A percentile compares a stretch with the other conserved stretches of the same genome.
Evolutionary conservation across 2,113 vertebrate species (phyloP).

Genomic region (Coreoperca whiteheadi): DNA sequence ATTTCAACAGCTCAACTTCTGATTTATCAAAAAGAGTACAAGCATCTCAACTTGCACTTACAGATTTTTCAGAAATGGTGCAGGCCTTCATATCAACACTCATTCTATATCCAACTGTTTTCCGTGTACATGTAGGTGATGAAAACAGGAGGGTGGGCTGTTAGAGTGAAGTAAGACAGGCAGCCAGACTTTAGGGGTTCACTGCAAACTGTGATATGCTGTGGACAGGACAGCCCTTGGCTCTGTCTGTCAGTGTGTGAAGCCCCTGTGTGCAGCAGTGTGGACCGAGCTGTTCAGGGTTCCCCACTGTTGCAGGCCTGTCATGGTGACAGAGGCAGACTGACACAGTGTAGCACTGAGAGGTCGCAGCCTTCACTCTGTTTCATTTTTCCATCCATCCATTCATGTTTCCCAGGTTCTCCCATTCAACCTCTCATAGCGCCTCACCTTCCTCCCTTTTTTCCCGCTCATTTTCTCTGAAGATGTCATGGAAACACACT

Average conservation of each 20-base stretch:
- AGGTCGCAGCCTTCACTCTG: constrained; percentile 65
- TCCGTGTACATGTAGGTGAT: constrained; percentile 30
- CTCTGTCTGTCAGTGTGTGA: constrained; percentile 71
- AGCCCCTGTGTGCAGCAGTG: constrained; percentile 67
- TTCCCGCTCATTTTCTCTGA: background rate
- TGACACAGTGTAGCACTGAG: constrained; percentile 62
- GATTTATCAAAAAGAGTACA: constrained; percentile 44
- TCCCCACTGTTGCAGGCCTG: constrained; percentile 60
- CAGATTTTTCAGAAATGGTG: background rate
- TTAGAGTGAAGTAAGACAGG: constrained; percentile 7
- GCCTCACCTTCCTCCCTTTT: background rate
- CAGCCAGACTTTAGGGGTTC: constrained; percentile 8
- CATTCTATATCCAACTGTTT: constrained; percentile 7
- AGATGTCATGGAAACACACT: constrained; percentile 22
- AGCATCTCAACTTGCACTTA: background rate
- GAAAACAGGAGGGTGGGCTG: constrained; percentile 29
- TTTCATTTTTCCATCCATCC: constrained; percentile 19
- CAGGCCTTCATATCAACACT: background rate
- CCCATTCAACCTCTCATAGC: constrained; percentile 16
- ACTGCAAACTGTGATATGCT: constrained; percentile 43
- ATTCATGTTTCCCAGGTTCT: constrained; percentile 50
- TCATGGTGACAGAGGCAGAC: constrained; percentile 71
- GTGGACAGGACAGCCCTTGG: constrained; percentile 69
- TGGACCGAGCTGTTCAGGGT: constrained; percentile 59
- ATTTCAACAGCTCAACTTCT: constrained; percentile 31